Base-by-base conservation (phyloP, 2,113 vertebrate species). In the Rana temporaria region DNA sequence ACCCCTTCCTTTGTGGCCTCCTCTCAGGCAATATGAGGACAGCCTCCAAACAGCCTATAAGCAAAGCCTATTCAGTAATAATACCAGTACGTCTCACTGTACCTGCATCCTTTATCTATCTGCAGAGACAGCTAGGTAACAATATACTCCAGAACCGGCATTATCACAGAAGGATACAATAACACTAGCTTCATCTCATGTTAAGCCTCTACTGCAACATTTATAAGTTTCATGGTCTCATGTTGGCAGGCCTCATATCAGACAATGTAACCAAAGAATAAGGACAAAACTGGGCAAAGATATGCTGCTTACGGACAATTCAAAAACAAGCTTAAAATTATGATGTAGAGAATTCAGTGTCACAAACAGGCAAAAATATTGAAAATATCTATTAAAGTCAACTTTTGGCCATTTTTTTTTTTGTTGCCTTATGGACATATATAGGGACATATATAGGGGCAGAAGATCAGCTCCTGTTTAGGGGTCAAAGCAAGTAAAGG, bases 131-230 rank as follows among this genome's bases (percentile, higher is more conserved):
- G 64, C 24, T 63, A 75, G n/a, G 80, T 82, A 82, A 82, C 80
- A 75, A 82, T 75, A 82, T 65, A 75, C 80, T 48, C 59, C 53
- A 68, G 62, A 34, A 34, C 5, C 48, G 71, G 80, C 71, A 42
- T 74, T 75, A 75, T 82, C 65, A 74, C 80, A 82, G 71, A 38
- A 63, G 63, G 80, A 75, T 82, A 82, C 24, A 48, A 68, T 82
- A 56, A 82, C 80, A 82, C 70, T 74, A 70, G 24, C 79, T 74
- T 32, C 80, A 30, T 67, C 80, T 82, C 80, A 82, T 75, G 71
- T 82, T 82, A 67, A 82, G 80, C 71, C 63, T 63, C 59, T 82
- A 59, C 71, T 82, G 80, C 70, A 82, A 82, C 71, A 82, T 82
- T 82, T 75, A 82, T 82, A 59, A 82, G 80, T 59, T 30, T 24